A percentile compares a stretch with the other conserved stretches of the same genome.
These are phyloP conservation scores for Drosophila busckii DNA, from an alignment of 1,140 invertebrate species.

Conservation along the genomic window DNA sequence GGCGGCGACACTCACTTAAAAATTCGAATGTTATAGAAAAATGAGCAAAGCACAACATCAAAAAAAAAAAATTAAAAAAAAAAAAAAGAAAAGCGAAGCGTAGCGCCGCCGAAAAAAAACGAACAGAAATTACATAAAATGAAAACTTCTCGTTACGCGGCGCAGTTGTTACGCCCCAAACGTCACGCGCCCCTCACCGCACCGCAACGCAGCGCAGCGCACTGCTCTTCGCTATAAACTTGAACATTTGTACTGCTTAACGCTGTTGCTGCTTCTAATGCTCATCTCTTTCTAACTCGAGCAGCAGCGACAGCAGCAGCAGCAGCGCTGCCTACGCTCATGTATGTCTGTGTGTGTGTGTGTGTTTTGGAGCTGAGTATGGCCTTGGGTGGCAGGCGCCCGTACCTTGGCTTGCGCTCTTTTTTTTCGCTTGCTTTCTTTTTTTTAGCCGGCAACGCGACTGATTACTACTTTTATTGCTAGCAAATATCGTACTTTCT, in stretches of 20 bases:
- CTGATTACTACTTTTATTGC: constrained; percentile 79
- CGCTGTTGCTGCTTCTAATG: constrained; percentile 57
- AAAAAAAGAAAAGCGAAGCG: constrained; percentile 7
- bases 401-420: no score
- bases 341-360: constrained; percentile 4
- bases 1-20: constrained; percentile 64
- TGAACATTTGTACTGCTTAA: constrained; percentile 19
- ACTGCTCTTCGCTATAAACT: constrained; percentile 8
- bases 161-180: constrained; percentile 54
- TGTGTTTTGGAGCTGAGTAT: no score
- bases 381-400: no score
- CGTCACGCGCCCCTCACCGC: no score
- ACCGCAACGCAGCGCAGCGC: background rate
- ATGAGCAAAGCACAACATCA: constrained; percentile 52
- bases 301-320: constrained; percentile 23
- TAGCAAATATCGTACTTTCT: constrained; percentile 72
- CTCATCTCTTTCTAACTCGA: constrained; percentile 79
- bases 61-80: constrained; percentile 17
- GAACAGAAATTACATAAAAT: constrained; percentile 74
- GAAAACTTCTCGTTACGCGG: constrained; percentile 76
- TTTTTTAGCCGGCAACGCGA: constrained; percentile 34
- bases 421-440: no score
- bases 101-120: constrained; percentile 41
- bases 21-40: constrained; percentile 76
- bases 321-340: constrained; percentile 22